Evolutionary conservation across 1,140 invertebrate species (phyloP), one percentile per base, ranked within the genome.

Genomic region (Capitella teleta): DNA sequence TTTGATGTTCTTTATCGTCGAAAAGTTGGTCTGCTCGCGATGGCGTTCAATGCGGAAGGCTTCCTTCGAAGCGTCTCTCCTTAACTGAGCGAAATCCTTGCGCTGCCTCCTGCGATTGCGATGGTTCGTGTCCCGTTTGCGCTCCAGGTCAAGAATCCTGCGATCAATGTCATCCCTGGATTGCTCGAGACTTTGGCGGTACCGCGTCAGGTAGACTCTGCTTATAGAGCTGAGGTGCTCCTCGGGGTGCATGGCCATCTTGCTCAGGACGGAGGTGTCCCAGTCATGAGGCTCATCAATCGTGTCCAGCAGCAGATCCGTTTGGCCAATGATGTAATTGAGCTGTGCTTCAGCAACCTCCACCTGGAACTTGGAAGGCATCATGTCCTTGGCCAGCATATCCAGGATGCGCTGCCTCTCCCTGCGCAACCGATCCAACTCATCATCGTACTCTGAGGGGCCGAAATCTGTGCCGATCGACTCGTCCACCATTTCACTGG

Each of bases 311-410:
- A 68, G 47, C 2, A 57, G 48, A 51, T 69, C 67, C 8, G 67
- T 67, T 51, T 69, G 67, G 6, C 64, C 66, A 49, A 68, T 61
- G 40, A 61, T 60, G 51, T 69, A 66, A 49, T 69, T 67, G 3
- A 69, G 51, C 36, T 68, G 66, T 5, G 59, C 60, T 49, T 69
- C 67, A 6, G 65, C 49, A 12, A 67, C 47, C 49, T 69, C 65
- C 24, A 67, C 55, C 41, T 63, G 66, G 14, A 68, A 48, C 51
- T 62, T 65, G 5, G 63, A 57, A 10, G 67, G 67, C 18, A 68
- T 49, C 44, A 66, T 61, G 41, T 66, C 59, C 40, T 64, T 47
- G 5, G 55, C 59, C 1, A 69, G 52, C 36, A 68, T 51, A 47
- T 68, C 60, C 3, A 67, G 59, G 24, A 69, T 64, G 21, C 63